phyloP scores from a whole-genome alignment of 2,888 invertebrate genomes.

The Cephus nigrinus region DNA sequence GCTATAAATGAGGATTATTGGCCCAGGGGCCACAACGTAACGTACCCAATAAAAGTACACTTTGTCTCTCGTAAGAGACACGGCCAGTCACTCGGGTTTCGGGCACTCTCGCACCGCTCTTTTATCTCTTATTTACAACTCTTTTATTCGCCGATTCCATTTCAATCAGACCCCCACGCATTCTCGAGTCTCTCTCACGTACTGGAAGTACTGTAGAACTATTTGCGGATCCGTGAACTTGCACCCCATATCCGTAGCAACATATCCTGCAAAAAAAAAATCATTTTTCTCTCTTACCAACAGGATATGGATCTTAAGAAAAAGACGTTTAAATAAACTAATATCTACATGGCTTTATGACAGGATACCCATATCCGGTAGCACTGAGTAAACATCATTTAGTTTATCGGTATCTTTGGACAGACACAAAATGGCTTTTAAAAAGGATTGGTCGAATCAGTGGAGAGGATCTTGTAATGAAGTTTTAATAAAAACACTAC shows the following conservation, averaged over 20 bases:
- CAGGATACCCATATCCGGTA: background rate
- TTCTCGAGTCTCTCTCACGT: conserved; percentile 6
- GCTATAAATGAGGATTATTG: conserved; percentile 65
- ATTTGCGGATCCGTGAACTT: background rate
- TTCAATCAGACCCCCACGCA: conserved; percentile 58
- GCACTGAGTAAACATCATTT: background rate
- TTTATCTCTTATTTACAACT: conserved; percentile 65
- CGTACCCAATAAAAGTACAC: conserved; percentile 62
- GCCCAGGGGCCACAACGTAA: conserved; percentile 46
- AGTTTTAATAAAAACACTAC: background rate
- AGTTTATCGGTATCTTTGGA: background rate
- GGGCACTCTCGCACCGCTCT: conserved; percentile 28
- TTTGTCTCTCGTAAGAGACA: conserved; percentile 55
- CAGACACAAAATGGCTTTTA: background rate
- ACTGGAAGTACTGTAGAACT: background rate
- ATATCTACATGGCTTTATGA: background rate
- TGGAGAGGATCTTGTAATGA: background rate
- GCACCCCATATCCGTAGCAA: background rate
- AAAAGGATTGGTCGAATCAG: background rate
- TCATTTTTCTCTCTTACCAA: background rate
- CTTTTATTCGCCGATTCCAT: conserved; percentile 66
- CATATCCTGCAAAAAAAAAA: background rate
- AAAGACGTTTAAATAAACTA: background rate
- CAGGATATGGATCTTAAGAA: background rate
- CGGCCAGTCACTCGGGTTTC: conserved; percentile 58